Evolutionary conservation across 1,140 invertebrate genomes (phyloP).

Genomic region (Samia ricini): DNA sequence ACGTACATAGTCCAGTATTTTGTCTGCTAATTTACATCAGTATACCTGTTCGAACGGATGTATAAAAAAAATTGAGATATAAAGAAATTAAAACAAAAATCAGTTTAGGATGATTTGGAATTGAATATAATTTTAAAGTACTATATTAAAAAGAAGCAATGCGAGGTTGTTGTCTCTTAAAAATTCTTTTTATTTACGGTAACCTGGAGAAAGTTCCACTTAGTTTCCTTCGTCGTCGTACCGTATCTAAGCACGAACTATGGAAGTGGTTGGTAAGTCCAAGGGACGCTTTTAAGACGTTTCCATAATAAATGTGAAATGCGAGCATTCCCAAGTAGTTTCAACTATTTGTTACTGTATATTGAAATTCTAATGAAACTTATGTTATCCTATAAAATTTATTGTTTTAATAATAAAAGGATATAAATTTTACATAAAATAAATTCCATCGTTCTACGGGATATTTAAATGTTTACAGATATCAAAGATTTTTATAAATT

Average conservation of each 20-base stretch:
- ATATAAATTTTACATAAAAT: no score
- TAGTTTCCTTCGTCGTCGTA: constrained; percentile 60
- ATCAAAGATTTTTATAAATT: no score
- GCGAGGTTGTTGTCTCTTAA: constrained; percentile 55
- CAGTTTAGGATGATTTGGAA: neutral
- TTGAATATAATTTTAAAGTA: constrained; percentile 37
- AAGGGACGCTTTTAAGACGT: constrained; percentile 62
- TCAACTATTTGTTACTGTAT: neutral
- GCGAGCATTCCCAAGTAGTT: constrained; percentile 14
- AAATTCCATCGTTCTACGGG: no score
- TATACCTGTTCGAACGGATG: no score
- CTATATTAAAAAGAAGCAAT: constrained; percentile 42
- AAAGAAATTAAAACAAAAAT: neutral
- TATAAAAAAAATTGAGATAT: neutral
- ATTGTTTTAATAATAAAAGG: no score
- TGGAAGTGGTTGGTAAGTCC: constrained; percentile 61
- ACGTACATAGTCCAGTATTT: no score
- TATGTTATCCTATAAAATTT: no score
- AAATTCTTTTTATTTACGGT: constrained; percentile 70
- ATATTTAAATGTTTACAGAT: no score
- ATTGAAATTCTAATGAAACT: no score
- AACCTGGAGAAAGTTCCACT: constrained; percentile 71
- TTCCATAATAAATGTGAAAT: constrained; percentile 64
- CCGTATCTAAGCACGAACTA: constrained; percentile 65
- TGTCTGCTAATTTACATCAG: no score